Evolutionary conservation across 2,888 invertebrate species (phyloP).

Genomic region (Eupithecia exiguata): DNA sequence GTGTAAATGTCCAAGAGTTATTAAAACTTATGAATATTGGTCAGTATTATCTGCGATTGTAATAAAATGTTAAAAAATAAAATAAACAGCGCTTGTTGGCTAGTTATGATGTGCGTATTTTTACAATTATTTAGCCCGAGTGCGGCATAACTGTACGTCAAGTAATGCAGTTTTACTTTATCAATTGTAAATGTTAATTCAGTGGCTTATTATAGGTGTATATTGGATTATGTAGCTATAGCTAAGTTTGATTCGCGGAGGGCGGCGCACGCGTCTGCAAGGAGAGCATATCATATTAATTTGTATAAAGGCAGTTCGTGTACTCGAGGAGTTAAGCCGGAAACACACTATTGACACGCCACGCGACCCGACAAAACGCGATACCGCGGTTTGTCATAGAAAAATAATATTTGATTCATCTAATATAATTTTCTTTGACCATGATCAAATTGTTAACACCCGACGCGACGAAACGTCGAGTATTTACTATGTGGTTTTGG

Average conservation of each 20-base stretch:
- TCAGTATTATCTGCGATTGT: slow-evolving; percentile 73
- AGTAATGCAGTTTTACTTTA: slow-evolving; percentile 48
- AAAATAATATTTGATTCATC: too few species aligned
- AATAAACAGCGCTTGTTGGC: slow-evolving; percentile 53
- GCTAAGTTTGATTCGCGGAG: slow-evolving; percentile 58
- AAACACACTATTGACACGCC: neutral
- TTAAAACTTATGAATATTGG: slow-evolving; percentile 39
- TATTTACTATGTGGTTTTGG: too few species aligned
- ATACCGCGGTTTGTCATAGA: too few species aligned
- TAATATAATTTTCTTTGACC: too few species aligned
- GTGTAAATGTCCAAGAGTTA: slow-evolving; percentile 39
- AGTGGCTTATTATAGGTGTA: slow-evolving; percentile 73
- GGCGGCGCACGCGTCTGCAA: slow-evolving; percentile 43
- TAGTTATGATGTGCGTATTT: slow-evolving; percentile 39
- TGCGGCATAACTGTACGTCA: slow-evolving; percentile 50
- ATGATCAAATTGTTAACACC: too few species aligned
- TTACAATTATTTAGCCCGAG: slow-evolving; percentile 45
- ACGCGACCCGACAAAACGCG: too few species aligned
- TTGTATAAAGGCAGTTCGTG: slow-evolving; percentile 65
- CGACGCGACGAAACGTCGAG: neutral
- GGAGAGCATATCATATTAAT: slow-evolving; percentile 75
- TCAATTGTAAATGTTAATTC: slow-evolving; percentile 72
- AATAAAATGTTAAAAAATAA: slow-evolving; percentile 44
- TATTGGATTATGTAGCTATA: slow-evolving; percentile 66
- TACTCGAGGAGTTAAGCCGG: slow-evolving; percentile 48